Conservation (phyloP, 1,140 invertebrate species). For the Psix sp. region DNA sequence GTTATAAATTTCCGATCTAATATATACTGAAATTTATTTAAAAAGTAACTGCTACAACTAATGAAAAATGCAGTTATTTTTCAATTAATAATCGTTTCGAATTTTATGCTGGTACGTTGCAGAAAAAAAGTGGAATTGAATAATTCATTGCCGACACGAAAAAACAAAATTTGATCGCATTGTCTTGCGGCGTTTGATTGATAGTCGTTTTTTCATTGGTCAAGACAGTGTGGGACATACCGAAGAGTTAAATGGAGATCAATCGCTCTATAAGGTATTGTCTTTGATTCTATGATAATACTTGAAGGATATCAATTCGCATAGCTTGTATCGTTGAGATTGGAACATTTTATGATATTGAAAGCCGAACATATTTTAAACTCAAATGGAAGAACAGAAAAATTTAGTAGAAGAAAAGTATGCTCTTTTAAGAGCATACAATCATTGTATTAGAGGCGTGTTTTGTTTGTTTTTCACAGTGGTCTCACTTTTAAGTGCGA, state of each 20-base stretch:
- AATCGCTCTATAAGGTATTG: slow-evolving; percentile 52
- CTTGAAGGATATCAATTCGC: slow-evolving; percentile 23
- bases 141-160: slow-evolving; percentile 13
- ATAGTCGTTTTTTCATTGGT: slow-evolving; percentile 31
- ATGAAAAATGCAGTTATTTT: no score
- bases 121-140: no score
- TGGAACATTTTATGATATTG: slow-evolving; percentile 40
- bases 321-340: slow-evolving; percentile 16
- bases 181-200: slow-evolving; percentile 23
- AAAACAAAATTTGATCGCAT: slow-evolving; percentile 43
- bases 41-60: no score
- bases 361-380: slow-evolving; percentile 29
- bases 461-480: slow-evolving; percentile 16
- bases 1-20: no score
- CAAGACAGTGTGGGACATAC: slow-evolving; percentile 27
- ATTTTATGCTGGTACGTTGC: no score
- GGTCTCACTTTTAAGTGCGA: slow-evolving; percentile 48
- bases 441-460: slow-evolving; percentile 4
- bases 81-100: no score
- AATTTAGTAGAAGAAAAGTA: slow-evolving; percentile 23
- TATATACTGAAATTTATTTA: no score
- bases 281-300: slow-evolving; percentile 50
- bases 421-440: slow-evolving; percentile 28
- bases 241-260: slow-evolving; percentile 18
- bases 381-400: slow-evolving; percentile 29